Evolutionary conservation across 2,797 vertebrate genomes (phyloP).

Genomic region (Eospalax fontanierii): DNA sequence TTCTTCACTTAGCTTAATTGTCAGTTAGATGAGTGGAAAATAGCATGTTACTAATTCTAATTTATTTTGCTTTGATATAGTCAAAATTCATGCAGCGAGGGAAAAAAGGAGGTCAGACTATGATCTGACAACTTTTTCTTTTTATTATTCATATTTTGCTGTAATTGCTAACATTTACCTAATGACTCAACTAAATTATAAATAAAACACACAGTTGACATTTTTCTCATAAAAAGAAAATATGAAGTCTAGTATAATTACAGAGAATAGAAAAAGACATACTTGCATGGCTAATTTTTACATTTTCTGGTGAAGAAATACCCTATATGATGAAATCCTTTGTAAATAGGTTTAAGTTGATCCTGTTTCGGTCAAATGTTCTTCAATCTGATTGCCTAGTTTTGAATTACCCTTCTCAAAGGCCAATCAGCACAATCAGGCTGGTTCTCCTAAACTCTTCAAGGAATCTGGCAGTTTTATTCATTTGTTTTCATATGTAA

Average conservation of each 20-base stretch:
- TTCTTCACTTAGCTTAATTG: conserved; percentile 82
- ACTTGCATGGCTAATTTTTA: conserved; percentile 59
- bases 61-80: conserved; percentile 83
- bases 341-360: conserved; percentile 66
- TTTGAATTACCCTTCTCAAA: conserved; percentile 75
- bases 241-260: conserved; percentile 72
- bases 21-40: conserved; percentile 84
- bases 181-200: conserved; percentile 75
- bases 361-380: conserved; percentile 65
- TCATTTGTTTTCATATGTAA: conserved; percentile 21
- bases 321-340: conserved; percentile 51
- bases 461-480: conserved; percentile 31
- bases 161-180: conserved; percentile 79
- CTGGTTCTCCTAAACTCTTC: conserved; percentile 46
- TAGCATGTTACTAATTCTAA: conserved; percentile 78
- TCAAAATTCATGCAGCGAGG: conserved; percentile 69
- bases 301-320: conserved; percentile 68
- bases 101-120: conserved; percentile 71
- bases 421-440: conserved; percentile 54
- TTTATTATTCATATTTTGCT: conserved; percentile 77
- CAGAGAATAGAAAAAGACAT: conserved; percentile 54
- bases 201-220: conserved; percentile 74
- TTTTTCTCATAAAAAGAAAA: conserved; percentile 76
- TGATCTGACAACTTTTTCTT: conserved; percentile 76
- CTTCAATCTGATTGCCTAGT: conserved; percentile 58